Base-by-base conservation (phyloP, 2,888 invertebrate species). In the Rhyacophila evoluta region DNA sequence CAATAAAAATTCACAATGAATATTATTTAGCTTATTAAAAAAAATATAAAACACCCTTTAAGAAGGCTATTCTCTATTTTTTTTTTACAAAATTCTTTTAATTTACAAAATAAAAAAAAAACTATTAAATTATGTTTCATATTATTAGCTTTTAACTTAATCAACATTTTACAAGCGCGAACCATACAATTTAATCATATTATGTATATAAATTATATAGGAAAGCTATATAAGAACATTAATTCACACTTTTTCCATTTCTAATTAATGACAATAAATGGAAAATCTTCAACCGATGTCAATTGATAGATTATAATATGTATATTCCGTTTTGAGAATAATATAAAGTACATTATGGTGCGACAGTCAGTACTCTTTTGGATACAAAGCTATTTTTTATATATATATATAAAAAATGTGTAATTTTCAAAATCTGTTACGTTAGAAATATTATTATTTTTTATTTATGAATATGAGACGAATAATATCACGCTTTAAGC, bases 111-210 rank as follows among this genome's bases (percentile, higher is more conserved):
- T 19, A 19, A 55, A 55, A 55, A 55, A 55, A 55, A 55, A 55
- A 55, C 55, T 55, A 55, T 55, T 25, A 55, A 55, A 19, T 55
- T 55, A 55, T 41, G 41, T 55, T 55, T 55, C 55, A 55, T 55
- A 55, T 19, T 55, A 55, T 55, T 55, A 55, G 55, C 15, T 33
- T 19, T 55, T 55, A 55, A 55, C 15, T 55, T 55, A 55, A 10
- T 55, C 55, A 55, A 55, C 55, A 55, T 55, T 55, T 55, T 55
- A 55, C 55, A 55, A 55, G 55, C 55, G 55, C 55, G 55, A 55
- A 55, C 55, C 55, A 55, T 55, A 55, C 55, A 55, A 55, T 55
- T 19, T 55, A 19, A 55, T 55, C 2, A 33, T 33, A 33, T 33
- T 33, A 33, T 33, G 29, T 33, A 19, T 55, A 55, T 55, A 55